Evolutionary conservation across 1,140 invertebrate species (phyloP).

Genomic region (Oreohelix idahoensis): DNA sequence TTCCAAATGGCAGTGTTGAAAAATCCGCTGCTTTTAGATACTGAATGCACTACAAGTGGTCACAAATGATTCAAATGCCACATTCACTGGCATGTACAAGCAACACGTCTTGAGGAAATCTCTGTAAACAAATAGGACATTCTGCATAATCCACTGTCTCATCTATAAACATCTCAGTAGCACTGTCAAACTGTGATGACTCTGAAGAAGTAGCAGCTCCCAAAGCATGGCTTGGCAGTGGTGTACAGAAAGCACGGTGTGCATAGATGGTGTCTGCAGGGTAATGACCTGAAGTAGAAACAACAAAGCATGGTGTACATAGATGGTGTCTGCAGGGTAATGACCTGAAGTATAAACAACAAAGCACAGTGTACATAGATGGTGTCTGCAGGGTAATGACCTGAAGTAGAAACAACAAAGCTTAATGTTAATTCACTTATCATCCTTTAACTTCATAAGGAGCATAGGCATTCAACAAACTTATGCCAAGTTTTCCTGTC

Average conservation of each 20-base stretch:
- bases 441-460: too few relatives aligned
- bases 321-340: background rate
- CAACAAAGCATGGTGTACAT: background rate
- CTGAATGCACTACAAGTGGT: too few relatives aligned
- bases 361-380: background rate
- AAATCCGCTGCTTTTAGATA: too few relatives aligned
- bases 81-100: conserved; percentile 36
- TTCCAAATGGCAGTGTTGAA: too few relatives aligned
- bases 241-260: conserved; percentile 7
- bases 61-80: conserved; percentile 8
- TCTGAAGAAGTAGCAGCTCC: background rate
- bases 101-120: conserved; percentile 28
- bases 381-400: background rate
- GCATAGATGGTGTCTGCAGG: background rate
- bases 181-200: too few relatives aligned
- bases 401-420: conserved; percentile 1
- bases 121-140: conserved; percentile 34
- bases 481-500: too few relatives aligned
- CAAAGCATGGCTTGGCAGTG: background rate
- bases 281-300: background rate
- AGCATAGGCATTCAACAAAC: too few relatives aligned
- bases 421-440: too few relatives aligned
- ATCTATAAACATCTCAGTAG: background rate
- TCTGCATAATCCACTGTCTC: conserved; percentile 18
- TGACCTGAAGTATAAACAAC: background rate